Base-by-base conservation (phyloP, 2,797 vertebrate genomes). In the Dicrostonyx torquatus region DNA sequence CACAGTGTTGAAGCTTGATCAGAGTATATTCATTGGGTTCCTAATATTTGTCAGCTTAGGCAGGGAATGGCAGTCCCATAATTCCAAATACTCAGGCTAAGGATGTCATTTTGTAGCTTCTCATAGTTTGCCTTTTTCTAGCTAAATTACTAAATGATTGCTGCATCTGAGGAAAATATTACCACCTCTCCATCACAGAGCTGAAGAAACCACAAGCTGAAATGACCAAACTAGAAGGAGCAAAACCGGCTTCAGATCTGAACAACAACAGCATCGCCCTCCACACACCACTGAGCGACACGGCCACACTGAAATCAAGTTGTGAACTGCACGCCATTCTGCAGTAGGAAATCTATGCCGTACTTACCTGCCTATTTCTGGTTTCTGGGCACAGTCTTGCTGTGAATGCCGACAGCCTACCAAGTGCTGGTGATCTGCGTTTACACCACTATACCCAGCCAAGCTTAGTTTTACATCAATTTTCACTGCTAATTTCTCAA, bases 401-500 rank as follows among this genome's bases (percentile, higher is more conserved):
- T 62, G 20, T 76, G 72, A 76, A 62, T 24, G 14, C 55, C 2
- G 0, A 50, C 58, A 77, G 43, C 31, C 73, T 64, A 26, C 20
- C 40, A 62, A 37, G 22, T 64, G 8, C 34, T 77, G 31, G 34
- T 22, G 11, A 48, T 77, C 13, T 20, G 62, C 13, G 6, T n/a
- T 60, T n/a, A 26, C 40, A 48, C 87, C 45, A 40, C 2, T 18
- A 37, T 53, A n/a, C 45, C 14, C 43, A 50, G 34, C 24, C 60
- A 53, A 58, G n/a, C 48, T 40, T 40, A 31, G 34, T 29, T 86
- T 40, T 29, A 72, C 24, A 40, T 53, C 40, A 58, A 66, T 94
- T 90, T 82, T 62, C 72, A 80, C 87, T 64, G 77, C 26, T n/a
- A 45, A 58, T 89, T 93, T 91, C 73, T 93, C 18, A 91, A 48